A percentile compares a stretch with the other conserved stretches of the same genome.
These are phyloP conservation scores for Pycnomerus fuliginosus DNA, from an alignment of 2,888 invertebrate genomes.

Conservation along the genomic window DNA sequence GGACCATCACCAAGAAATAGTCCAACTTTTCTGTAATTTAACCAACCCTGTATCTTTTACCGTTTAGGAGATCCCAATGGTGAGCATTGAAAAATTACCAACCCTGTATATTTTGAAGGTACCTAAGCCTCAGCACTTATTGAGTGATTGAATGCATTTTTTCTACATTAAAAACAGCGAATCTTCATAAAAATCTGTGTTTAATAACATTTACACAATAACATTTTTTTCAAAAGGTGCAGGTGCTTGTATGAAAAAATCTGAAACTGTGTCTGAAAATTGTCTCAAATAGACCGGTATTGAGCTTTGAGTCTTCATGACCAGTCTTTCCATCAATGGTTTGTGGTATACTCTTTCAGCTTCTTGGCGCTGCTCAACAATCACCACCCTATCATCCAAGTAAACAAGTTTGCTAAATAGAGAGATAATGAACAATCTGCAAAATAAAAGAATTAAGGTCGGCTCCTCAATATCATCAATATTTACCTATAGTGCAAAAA, in stretches of 20 bases:
- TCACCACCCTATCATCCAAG: constrained; percentile 71
- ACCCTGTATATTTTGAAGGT: no score
- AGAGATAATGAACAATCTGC: constrained; percentile 72
- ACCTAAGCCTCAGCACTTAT: no score
- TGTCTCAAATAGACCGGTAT: constrained; percentile 40
- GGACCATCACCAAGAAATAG: no score
- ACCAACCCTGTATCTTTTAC: no score
- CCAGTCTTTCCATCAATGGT: constrained; percentile 59
- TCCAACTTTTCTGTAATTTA: no score
- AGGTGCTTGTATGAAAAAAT: constrained; percentile 31
- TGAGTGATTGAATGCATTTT: no score
- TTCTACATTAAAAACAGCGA: no score
- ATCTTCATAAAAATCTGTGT: no score
- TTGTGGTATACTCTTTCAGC: constrained; percentile 63
- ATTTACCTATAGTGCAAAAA: constrained; percentile 73
- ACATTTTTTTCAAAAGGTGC: constrained; percentile 33
- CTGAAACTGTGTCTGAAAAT: constrained; percentile 38
- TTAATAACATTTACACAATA: constrained; percentile 26
- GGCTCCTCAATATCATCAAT: no score
- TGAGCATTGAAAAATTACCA: no score
- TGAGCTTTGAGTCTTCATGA: constrained; percentile 40
- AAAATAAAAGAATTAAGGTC: constrained; percentile 33
- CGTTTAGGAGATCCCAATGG: no score
- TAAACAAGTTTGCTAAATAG: constrained; percentile 68
- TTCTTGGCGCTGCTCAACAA: constrained; percentile 63